Percentiles rank a stretch among this genome's conserved stretches.
phyloP scores from a whole-genome alignment of 2,113 vertebrate species.

The Oreochromis niloticus region DNA sequence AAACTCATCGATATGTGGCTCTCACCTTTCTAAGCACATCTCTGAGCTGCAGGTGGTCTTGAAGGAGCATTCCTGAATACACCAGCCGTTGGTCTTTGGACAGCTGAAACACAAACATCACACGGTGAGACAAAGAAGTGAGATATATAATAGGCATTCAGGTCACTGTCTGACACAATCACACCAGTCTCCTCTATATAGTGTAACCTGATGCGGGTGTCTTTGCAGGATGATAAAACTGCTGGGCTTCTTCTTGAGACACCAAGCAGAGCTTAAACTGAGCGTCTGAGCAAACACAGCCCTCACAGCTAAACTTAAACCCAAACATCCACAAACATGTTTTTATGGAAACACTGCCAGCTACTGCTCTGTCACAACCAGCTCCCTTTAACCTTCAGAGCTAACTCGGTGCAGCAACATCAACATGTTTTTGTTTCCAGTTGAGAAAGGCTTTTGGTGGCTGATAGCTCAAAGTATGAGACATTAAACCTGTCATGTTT shows the following conservation, averaged over 20 bases:
- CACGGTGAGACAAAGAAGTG: not conserved
- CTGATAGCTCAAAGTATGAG: too few species aligned
- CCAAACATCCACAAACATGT: not conserved
- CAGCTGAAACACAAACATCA: constrained; percentile 69
- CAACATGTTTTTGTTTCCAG: not conserved
- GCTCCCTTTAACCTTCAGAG: not conserved
- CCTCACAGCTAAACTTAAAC: not conserved
- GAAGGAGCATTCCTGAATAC: constrained; percentile 90
- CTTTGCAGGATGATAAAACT: not conserved
- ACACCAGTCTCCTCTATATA: not conserved
- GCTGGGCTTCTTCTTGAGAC: not conserved
- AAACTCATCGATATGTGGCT: not conserved
- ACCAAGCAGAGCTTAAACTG: not conserved
- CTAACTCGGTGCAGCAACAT: not conserved
- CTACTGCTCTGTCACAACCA: not conserved
- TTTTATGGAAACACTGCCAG: not conserved
- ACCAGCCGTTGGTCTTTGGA: constrained; percentile 92
- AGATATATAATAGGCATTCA: not conserved
- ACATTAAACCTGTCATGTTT: not conserved
- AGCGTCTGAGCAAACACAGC: not conserved
- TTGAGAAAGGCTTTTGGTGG: not conserved
- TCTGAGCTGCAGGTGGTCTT: constrained; percentile 89
- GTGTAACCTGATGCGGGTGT: not conserved
- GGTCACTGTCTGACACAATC: too few species aligned
- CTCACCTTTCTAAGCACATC: constrained; percentile 92